Percentiles rank a stretch among this genome's conserved stretches.
Conservation (phyloP, 2,113 vertebrate species). For the Zosterops japonicus region DNA sequence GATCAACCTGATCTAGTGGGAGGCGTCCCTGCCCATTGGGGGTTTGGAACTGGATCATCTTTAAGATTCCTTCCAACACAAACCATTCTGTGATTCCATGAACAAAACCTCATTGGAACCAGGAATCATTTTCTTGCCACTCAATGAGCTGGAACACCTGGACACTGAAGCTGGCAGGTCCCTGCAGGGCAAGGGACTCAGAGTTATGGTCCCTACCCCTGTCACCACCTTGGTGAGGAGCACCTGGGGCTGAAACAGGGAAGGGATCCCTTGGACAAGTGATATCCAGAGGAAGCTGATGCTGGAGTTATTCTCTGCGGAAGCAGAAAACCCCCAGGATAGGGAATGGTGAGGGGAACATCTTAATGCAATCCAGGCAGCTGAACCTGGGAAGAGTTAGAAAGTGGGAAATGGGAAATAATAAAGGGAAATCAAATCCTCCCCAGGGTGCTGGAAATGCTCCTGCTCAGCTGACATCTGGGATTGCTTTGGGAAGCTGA, state of each 20-base stretch:
- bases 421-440: not conserved
- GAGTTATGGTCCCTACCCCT: not conserved
- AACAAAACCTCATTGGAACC: not conserved
- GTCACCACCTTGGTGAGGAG: not conserved
- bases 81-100: not conserved
- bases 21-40: not conserved
- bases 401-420: not conserved
- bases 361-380: not conserved
- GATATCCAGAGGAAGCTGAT: not conserved
- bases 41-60: not conserved
- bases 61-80: not conserved
- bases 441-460: constrained; percentile 21
- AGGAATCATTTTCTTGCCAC: not conserved
- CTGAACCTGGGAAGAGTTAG: not conserved
- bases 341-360: not conserved
- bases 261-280: not conserved
- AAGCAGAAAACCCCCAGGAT: not conserved
- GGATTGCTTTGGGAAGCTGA: constrained; percentile 11
- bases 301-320: not conserved
- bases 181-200: not conserved
- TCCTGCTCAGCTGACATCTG: constrained; percentile 25
- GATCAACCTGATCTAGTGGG: not conserved
- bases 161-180: not conserved
- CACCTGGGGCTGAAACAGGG: not conserved
- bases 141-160: not conserved